Base-by-base conservation (phyloP, 2,797 vertebrate species). In the Liparis tanakae region DNA sequence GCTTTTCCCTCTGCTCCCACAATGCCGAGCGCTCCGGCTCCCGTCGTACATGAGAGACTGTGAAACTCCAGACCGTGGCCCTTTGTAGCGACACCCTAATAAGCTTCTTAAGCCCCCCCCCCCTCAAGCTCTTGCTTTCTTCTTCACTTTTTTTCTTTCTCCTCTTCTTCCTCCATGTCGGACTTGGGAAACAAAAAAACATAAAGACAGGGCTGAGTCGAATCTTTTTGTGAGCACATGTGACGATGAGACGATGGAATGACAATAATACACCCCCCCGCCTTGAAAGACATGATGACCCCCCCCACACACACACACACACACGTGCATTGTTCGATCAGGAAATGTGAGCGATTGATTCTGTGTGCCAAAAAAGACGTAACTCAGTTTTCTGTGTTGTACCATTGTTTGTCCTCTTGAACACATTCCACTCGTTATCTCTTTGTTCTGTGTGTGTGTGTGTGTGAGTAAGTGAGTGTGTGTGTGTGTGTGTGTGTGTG, bases 11-110 rank as follows among this genome's bases (percentile, higher is more conserved):
- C 76, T 72, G 85, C 82, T 89, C 82, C 80, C 81, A 83, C 80
- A 70, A 67, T 84, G 84, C 86, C 54, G 67, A 89, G 83, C 59
- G 76, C 77, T 82, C 65, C 72, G 63, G 80, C 70, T 36, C 80
- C 80, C 80, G 81, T 80, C 85, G 81, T 84, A 84, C 82, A 79
- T 80, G 78, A 87, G 86, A 91, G 87, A 92, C 91, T 90, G 88
- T 90, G 87, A 87, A 90, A 90, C 89, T 91, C 91, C 90, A 92
- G 91, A 92, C 66, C 82, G 58, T 87, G 90, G 91, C 90, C 91
- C 88, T 89, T 90, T 92, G 91, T 92, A 93, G 91, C 90, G 88
- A 93, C 48, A 63, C 85, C 79, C 70, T 77, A 79, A 75, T 82
- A 88, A 85, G 83, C 84, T 91, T 87, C 88, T 85, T 83, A 84